Evolutionary conservation across 92 coral and sea anemone genomes (phyloP).

Genomic region (Meandrina meandrites): DNA sequence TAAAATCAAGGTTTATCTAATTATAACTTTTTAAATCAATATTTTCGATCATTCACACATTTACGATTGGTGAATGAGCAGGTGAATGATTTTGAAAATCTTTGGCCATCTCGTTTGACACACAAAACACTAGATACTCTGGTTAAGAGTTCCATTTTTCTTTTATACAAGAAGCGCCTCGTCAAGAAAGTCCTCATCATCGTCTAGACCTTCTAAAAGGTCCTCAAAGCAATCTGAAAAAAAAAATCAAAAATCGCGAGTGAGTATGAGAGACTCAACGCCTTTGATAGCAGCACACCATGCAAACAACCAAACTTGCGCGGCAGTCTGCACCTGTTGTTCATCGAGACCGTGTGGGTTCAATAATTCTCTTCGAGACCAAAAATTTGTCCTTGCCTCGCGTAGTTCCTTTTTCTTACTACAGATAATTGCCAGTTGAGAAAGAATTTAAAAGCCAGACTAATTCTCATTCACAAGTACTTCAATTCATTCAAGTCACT

Average conservation of each 20-base stretch:
- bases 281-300: not conserved
- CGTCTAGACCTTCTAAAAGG: slow-evolving; percentile 79
- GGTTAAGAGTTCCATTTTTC: not conserved
- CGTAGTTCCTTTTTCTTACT: no score
- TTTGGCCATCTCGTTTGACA: not conserved
- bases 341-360: not conserved
- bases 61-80: not conserved
- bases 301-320: not conserved
- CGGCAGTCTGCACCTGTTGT: not conserved
- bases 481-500: no score
- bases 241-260: not conserved
- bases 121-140: not conserved
- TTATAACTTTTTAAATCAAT: not conserved
- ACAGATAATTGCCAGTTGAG: no score
- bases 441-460: no score
- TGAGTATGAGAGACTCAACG: no score
- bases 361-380: not conserved
- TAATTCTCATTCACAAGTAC: no score
- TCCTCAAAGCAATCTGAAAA: slow-evolving; percentile 43
- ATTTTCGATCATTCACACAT: not conserved
- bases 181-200: slow-evolving; percentile 76
- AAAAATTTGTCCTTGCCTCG: not conserved
- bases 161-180: slow-evolving; percentile 64
- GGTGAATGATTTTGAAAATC: not conserved
- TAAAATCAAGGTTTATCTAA: not conserved